Conservation (phyloP, 2,888 invertebrate genomes). For the Protonemura montana region DNA sequence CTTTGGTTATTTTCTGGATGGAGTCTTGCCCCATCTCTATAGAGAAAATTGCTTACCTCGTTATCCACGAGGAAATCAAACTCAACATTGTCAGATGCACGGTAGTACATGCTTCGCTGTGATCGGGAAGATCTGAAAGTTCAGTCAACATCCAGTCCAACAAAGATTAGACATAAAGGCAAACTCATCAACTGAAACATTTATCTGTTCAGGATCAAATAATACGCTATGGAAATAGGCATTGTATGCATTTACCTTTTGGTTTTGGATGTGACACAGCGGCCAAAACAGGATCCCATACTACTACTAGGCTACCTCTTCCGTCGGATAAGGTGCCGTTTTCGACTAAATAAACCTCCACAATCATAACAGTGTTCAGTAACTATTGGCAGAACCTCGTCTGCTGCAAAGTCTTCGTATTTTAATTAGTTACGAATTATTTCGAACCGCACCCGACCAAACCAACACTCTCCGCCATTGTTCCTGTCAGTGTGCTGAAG, state of each 20-base stretch:
- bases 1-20: no score
- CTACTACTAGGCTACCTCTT: conserved; percentile 43
- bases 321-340: background rate
- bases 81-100: conserved; percentile 47
- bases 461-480: background rate
- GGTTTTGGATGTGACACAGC: conserved; percentile 46
- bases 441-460: background rate
- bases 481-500: background rate
- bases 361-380: conserved; percentile 13
- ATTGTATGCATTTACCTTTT: conserved; percentile 18
- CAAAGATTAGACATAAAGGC: no score
- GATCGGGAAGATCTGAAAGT: conserved; percentile 45
- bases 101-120: conserved; percentile 47
- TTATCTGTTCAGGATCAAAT: no score
- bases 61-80: conserved; percentile 50
- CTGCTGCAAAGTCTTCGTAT: background rate
- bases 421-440: background rate
- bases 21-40: no score
- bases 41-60: conserved; percentile 44
- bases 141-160: background rate
- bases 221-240: background rate
- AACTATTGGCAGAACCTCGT: background rate
- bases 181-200: no score
- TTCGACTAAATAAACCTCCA: background rate
- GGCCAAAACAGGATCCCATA: conserved; percentile 49